Conservation (phyloP, 2,113 vertebrate genomes). For the Peucedramus taeniatus region DNA sequence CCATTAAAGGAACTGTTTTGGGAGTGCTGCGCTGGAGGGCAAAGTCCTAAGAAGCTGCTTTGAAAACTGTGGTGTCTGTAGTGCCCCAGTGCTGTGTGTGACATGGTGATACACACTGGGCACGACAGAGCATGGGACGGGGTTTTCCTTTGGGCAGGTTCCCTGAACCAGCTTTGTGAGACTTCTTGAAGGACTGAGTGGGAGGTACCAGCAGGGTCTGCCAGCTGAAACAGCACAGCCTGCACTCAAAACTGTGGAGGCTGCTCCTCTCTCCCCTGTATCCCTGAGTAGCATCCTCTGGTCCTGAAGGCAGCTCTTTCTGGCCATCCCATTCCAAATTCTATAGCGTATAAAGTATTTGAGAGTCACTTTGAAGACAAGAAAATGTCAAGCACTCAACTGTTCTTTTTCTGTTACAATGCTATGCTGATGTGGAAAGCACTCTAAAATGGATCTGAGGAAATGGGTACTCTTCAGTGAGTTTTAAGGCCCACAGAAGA, state of each 20-base stretch:
- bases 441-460: background rate
- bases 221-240: background rate
- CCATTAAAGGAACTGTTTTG: background rate
- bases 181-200: background rate
- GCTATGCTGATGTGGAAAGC: background rate
- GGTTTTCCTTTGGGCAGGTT: background rate
- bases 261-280: background rate
- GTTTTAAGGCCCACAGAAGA: background rate
- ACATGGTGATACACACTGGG: rapidly evolving
- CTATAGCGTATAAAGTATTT: background rate
- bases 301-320: background rate
- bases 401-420: background rate
- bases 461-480: background rate
- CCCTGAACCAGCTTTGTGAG: background rate
- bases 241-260: rapidly evolving
- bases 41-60: background rate
- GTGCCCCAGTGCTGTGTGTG: rapidly evolving
- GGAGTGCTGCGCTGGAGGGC: background rate
- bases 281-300: background rate
- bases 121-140: rapidly evolving
- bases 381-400: background rate
- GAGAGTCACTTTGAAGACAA: background rate
- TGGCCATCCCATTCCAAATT: background rate
- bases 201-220: background rate
- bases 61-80: background rate